Conservation (phyloP, 2,888 invertebrate species). For the Margaritifera margaritifera region DNA sequence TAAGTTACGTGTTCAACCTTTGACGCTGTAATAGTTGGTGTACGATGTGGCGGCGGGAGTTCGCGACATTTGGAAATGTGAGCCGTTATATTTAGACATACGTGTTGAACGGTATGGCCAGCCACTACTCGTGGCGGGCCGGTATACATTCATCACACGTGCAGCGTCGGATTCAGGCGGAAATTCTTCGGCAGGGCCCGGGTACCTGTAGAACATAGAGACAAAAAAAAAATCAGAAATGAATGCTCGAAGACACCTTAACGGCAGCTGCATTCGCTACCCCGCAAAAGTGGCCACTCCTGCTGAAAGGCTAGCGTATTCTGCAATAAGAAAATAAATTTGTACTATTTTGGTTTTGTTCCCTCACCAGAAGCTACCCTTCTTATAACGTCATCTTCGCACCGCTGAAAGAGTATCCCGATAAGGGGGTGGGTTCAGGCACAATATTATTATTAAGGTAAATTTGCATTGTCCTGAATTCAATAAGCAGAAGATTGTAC, state of each 20-base stretch:
- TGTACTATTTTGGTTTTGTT: neutral
- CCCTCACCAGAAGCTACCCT: neutral
- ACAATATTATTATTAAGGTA: too few species aligned
- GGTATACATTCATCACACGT: conserved; percentile 45
- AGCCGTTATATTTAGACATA: too few species aligned
- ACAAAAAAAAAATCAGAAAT: neutral
- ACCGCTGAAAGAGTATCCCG: neutral
- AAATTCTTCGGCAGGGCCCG: conserved; percentile 45
- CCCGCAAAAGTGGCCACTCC: neutral
- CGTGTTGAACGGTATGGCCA: too few species aligned
- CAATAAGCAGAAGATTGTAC: too few species aligned
- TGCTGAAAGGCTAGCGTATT: too few species aligned
- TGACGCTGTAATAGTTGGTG: too few species aligned
- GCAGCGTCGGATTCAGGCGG: conserved; percentile 42
- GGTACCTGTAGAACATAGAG: conserved; percentile 39
- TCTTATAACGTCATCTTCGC: neutral
- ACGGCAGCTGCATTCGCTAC: neutral
- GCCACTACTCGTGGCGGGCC: neutral
- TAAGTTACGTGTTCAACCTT: too few species aligned
- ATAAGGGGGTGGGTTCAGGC: too few species aligned
- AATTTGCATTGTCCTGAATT: too few species aligned
- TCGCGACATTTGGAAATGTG: too few species aligned
- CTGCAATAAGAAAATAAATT: too few species aligned
- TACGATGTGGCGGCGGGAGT: too few species aligned
- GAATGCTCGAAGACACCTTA: neutral